Percentiles rank a stretch among this genome's conserved stretches.
Conservation (phyloP, 2,888 invertebrate genomes). For the Colostygia pectinataria region DNA sequence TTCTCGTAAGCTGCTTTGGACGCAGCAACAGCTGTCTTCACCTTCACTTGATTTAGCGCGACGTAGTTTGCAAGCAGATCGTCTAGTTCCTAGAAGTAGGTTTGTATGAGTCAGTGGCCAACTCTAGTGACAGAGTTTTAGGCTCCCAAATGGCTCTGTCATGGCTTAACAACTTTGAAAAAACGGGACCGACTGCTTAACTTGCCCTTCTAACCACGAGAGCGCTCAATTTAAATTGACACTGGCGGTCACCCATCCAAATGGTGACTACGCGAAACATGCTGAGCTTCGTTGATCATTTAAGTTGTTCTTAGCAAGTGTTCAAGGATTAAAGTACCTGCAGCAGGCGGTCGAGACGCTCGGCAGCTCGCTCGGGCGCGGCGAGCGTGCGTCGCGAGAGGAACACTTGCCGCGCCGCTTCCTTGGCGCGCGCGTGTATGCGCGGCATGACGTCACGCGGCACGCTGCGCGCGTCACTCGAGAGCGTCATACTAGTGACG, state of each 20-base stretch:
- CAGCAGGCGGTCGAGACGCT: slow-evolving; percentile 15
- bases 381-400: slow-evolving; percentile 38
- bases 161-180: too few species aligned
- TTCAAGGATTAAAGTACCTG: slow-evolving; percentile 24
- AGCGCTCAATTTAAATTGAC: background rate
- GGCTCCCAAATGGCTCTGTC: too few species aligned
- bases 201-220: too few species aligned
- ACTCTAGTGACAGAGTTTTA: too few species aligned
- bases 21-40: slow-evolving; percentile 17
- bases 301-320: too few species aligned
- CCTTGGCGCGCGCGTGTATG: slow-evolving; percentile 21
- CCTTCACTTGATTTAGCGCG: slow-evolving; percentile 41
- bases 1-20: slow-evolving; percentile 16
- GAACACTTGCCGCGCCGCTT: slow-evolving; percentile 17
- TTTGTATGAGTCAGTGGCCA: too few species aligned
- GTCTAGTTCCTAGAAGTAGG: slow-evolving; percentile 41
- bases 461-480: slow-evolving; percentile 14
- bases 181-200: too few species aligned
- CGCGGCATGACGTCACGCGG: slow-evolving; percentile 15
- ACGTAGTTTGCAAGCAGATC: slow-evolving; percentile 30
- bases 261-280: too few species aligned
- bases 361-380: slow-evolving; percentile 21
- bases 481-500: slow-evolving; percentile 40
- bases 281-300: too few species aligned
- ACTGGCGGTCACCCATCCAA: background rate